Evolutionary conservation across 2,113 vertebrate genomes (phyloP), one percentile per base, ranked within the genome.

Genomic region (Uria lomvia): DNA sequence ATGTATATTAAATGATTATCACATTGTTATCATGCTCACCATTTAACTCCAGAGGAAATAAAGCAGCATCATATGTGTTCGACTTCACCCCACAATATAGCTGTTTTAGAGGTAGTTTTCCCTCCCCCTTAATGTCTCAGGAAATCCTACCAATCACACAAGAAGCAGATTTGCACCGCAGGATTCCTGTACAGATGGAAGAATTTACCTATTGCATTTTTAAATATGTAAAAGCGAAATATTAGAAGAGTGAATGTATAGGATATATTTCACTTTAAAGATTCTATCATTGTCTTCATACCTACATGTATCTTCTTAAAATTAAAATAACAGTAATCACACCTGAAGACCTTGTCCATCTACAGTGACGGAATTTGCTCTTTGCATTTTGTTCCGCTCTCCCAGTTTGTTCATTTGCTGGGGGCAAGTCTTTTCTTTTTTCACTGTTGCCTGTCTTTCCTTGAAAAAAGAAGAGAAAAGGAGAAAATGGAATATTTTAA

Each of bases 311-410:
- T 62, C 47, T 72, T 11, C 77, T 79, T 56, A 92, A 73, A 94
- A 92, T 45, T 72, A 71, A 88, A 91, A 72, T 45, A 95, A 93
- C 23, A 96, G 78, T 72, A 94, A 75, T 85, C 94, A 91, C 94
- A 99, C 99, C 99, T 99, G 99, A 82, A 99, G 98, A 49, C 99
- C 99, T 97, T 99, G 99, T 47, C 99, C 99, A 76, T 99, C 99
- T 77, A 99, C 97, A 0, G 99, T 99, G 70, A 99, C 98, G 0
- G 99, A 99, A 96, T 99, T 99, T 63, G 99, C 99, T 97, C 99
- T 98, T 94, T 99, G 99, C 98, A 99, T 99, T 97, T 99, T 99
- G 86, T 97, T 99, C 82, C 98, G 94, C 75, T 99, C 98, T 95
- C 95, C 97, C 36, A 98, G 97, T 97, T 99, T 98, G 97, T 99